Base-by-base conservation (phyloP, 2,888 invertebrate species). In the Gandaritis pyraliata region DNA sequence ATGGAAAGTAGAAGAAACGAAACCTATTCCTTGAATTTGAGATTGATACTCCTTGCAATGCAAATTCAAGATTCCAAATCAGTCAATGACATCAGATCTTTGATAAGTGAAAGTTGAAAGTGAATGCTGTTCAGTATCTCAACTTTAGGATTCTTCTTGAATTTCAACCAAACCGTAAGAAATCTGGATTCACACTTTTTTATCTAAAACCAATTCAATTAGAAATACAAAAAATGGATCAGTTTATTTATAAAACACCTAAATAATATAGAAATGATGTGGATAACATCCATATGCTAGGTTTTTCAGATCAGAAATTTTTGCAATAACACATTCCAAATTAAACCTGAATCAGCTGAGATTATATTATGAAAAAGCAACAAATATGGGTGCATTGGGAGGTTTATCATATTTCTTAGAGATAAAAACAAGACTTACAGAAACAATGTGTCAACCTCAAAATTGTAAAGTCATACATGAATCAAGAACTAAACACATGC, bases 391-490 rank as follows among this genome's bases (percentile, higher is more conserved):
- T 33, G 33, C 6, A 8, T 33, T 33, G 10, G 33, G 10, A 43
- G 43, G 16, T 43, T 43, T 11, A 43, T 43, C 10, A 16, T 15
- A 10, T 15, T 16, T 13, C 39, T 15, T 13, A 7, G 15, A 53
- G 3, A 36, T 16, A 39, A 18, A 29, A 33, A 30, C 33, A 15
- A 48, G 11, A n/a, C n/a, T 10, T 13, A 16, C 12, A 53, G 41
- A 39, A 51, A 49, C 39, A 58, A 33, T 58, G 39, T 65, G 67
- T 70, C 70, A 69, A 65, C 33, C 56, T 52, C 68, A 62, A 74
- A 72, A 66, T 70, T 70, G 75, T 67, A 58, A 68, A 72, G 72
- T 73, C 72, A 74, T 71, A 66, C 65, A 63, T 51, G 66, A 68
- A 47, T 43, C 41, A 29, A 43, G 18, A 12, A 4, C 12, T n/a